Evolutionary conservation across 2,113 vertebrate species (phyloP).

Genomic region (Lagopus leucura): DNA sequence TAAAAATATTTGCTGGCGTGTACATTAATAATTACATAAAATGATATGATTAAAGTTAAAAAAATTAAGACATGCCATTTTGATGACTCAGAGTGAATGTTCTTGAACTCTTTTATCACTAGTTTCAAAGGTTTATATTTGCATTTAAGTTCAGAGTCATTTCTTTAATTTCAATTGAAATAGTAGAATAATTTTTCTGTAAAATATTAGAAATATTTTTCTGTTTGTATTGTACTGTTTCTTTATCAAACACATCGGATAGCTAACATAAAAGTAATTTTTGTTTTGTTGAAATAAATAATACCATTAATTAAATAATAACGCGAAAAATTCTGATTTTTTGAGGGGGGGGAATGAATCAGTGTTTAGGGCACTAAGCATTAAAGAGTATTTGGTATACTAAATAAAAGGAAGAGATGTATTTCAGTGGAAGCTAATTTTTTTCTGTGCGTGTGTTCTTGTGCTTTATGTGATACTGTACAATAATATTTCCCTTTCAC

Average conservation of each 20-base stretch:
- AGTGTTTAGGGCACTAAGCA: not conserved
- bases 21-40: not conserved
- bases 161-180: not conserved
- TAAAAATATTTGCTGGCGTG: not conserved
- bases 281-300: not conserved
- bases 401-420: not conserved
- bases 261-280: not conserved
- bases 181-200: not conserved
- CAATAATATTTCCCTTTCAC: not conserved
- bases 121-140: not conserved
- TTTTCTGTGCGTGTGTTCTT: not conserved
- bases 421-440: not conserved
- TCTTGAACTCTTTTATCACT: not conserved
- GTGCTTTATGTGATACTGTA: not conserved
- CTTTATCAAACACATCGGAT: not conserved
- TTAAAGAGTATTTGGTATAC: not conserved
- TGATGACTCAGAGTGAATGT: not conserved
- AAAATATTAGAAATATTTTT: not conserved
- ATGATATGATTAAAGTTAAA: not conserved
- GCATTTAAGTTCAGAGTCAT: not conserved
- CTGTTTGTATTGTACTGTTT: not conserved
- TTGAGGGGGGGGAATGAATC: not conserved
- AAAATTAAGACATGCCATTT: not conserved
- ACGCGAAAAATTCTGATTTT: not conserved
- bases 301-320: not conserved